These are phyloP conservation scores for Pseudomyrmex gracilis DNA, from an alignment of 1,140 invertebrate genomes.

Conservation along the genomic window DNA sequence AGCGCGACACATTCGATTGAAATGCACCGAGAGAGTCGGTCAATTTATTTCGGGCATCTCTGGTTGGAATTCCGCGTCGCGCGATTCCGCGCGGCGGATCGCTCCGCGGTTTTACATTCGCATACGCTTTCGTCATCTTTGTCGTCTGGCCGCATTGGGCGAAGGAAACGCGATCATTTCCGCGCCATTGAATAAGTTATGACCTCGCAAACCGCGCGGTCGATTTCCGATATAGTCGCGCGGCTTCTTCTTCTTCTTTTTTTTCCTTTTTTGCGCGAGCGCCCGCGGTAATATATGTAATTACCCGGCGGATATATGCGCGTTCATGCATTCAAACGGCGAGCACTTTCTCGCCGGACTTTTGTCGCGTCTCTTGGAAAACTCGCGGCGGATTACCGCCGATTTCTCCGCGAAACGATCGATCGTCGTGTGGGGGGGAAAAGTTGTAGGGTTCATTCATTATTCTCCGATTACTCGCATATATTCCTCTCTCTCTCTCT, in stretches of 20 bases:
- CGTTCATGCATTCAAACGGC: too few species aligned
- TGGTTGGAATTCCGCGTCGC: too few species aligned
- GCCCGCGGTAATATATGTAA: too few species aligned
- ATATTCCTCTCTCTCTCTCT: neutral
- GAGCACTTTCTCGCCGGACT: too few species aligned
- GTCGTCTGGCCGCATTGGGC: neutral
- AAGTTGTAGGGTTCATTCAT: conserved; percentile 39
- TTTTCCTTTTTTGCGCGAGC: too few species aligned
- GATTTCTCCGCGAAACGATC: conserved; percentile 26
- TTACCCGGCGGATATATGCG: too few species aligned
- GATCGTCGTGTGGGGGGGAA: neutral
- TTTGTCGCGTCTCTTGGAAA: too few species aligned
- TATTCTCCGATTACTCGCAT: conserved; percentile 31
- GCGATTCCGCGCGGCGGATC: neutral
- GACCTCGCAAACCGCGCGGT: neutral
- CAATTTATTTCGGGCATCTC: too few species aligned
- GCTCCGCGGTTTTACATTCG: neutral
- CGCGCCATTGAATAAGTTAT: conserved; percentile 19
- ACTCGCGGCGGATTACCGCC: too few species aligned
- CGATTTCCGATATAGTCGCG: neutral
- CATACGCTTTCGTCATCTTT: neutral
- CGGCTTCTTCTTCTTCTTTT: neutral
- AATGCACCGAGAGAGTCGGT: too few species aligned
- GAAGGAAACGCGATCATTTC: conserved; percentile 18
- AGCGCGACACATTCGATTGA: too few species aligned